phyloP scores from a whole-genome alignment of 2,797 vertebrate species.

The Pampus argenteus region DNA sequence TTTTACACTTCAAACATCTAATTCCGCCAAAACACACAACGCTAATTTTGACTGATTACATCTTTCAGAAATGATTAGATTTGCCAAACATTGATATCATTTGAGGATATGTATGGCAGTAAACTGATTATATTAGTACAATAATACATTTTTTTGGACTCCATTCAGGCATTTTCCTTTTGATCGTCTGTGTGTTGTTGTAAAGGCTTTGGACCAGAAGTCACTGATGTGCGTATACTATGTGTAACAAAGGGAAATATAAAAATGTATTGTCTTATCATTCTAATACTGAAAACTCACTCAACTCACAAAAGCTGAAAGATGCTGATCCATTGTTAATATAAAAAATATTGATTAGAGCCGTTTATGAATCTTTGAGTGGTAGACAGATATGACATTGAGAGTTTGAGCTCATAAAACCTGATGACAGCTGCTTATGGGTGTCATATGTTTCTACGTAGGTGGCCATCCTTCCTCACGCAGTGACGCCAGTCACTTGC shows the following conservation, averaged over 20 bases:
- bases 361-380: no score
- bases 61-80: background rate
- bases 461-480: background rate
- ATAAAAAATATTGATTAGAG: no score
- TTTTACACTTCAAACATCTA: no score
- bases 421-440: background rate
- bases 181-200: no score
- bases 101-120: background rate
- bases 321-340: no score
- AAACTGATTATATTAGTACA: background rate
- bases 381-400: no score
- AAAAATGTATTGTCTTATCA: background rate
- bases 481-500: background rate
- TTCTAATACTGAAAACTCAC: background rate
- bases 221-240: background rate
- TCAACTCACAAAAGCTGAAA: no score
- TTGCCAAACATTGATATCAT: no score
- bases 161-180: background rate
- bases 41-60: background rate
- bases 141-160: background rate
- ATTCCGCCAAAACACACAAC: no score
- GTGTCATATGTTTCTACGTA: background rate
- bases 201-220: no score
- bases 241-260: no score
- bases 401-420: no score